phyloP scores from a whole-genome alignment of 2,113 vertebrate species.

The Larimichthys crocea region DNA sequence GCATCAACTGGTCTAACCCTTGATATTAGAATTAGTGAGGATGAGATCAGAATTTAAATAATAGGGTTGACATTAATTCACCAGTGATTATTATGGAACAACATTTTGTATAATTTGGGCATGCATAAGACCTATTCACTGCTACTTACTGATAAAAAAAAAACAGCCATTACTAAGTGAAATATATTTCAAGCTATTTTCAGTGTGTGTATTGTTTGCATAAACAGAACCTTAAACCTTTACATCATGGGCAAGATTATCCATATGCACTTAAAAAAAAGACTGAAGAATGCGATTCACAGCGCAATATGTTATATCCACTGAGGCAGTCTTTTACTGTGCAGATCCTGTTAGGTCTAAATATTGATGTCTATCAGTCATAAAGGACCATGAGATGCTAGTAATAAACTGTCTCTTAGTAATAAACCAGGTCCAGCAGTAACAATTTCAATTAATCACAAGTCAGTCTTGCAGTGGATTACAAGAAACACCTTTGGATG shows the following conservation, averaged over 20 bases:
- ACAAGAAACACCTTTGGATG: not conserved
- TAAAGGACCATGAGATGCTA: not conserved
- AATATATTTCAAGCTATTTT: constrained; percentile 4
- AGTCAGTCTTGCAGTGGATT: no score
- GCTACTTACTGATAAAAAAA: not conserved
- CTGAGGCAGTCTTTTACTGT: not conserved
- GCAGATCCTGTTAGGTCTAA: not conserved
- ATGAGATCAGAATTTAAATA: constrained; percentile 59
- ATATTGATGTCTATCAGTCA: not conserved
- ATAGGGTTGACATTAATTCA: constrained; percentile 40
- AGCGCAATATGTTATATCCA: not conserved
- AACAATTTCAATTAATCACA: not conserved
- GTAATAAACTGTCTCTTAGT: not conserved
- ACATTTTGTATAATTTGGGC: constrained; percentile 13
- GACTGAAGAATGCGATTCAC: not conserved
- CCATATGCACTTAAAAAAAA: not conserved
- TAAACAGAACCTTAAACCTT: constrained; percentile 14
- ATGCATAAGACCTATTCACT: not conserved
- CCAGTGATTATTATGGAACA: constrained; percentile 26
- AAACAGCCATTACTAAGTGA: not conserved
- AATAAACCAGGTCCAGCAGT: not conserved
- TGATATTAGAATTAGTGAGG: constrained; percentile 61
- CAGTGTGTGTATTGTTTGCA: constrained; percentile 3
- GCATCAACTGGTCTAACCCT: constrained; percentile 66
- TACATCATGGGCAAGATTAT: not conserved